A percentile compares a stretch with the other conserved stretches of the same genome.
phyloP scores from a whole-genome alignment of 2,888 invertebrate genomes.

The Chymomyza amoena region DNA sequence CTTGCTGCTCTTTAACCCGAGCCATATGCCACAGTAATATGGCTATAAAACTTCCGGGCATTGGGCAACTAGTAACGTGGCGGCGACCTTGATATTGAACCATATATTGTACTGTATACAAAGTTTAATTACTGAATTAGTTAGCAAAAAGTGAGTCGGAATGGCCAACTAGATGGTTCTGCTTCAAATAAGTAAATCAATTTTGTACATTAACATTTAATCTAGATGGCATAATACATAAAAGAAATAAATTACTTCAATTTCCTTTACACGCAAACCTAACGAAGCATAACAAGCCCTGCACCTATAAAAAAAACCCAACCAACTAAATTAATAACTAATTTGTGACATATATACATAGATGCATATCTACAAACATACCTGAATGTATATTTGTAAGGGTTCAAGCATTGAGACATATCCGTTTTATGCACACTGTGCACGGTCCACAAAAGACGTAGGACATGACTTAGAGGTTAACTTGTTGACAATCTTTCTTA shows the following conservation, averaged over 20 bases:
- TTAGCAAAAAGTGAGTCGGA: not conserved
- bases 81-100: constrained; percentile 51
- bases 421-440: too few relatives aligned
- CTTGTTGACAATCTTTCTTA: too few relatives aligned
- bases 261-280: constrained; percentile 48
- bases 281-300: constrained; percentile 26
- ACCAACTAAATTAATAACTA: not conserved
- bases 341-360: not conserved
- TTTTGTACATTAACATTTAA: not conserved
- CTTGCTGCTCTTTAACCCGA: constrained; percentile 24
- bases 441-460: not conserved
- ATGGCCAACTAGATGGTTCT: constrained; percentile 24
- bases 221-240: constrained; percentile 16
- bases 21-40: constrained; percentile 14
- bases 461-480: not conserved
- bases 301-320: not conserved
- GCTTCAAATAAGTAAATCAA: constrained; percentile 1
- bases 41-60: constrained; percentile 51
- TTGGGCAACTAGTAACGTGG: constrained; percentile 15
- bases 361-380: not conserved
- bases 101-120: constrained; percentile 40
- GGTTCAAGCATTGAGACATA: too few relatives aligned
- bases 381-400: not conserved
- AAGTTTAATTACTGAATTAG: constrained; percentile 52
- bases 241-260: constrained; percentile 46